phyloP scores from a whole-genome alignment of 2,113 vertebrate genomes.

The Macrotus californicus region DNA sequence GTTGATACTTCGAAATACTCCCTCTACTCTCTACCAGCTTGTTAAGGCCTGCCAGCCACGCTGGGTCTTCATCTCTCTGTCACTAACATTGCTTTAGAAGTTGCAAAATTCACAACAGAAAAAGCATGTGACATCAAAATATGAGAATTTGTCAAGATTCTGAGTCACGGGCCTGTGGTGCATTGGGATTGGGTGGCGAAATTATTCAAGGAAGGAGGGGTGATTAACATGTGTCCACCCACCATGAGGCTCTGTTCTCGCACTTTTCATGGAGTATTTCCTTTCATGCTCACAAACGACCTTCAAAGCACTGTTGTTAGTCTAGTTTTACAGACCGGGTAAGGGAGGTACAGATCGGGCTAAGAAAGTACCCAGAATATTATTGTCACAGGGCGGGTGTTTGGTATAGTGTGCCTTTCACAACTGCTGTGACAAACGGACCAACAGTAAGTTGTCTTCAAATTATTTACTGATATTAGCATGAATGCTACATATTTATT shows the following conservation, averaged over 20 bases:
- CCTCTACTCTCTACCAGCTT: background rate
- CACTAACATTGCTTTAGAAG: background rate
- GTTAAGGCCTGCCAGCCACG: background rate
- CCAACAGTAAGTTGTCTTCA: too few species aligned
- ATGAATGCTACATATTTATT: too few species aligned
- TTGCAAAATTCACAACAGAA: background rate
- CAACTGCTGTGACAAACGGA: too few species aligned
- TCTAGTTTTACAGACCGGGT: background rate
- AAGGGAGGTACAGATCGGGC: background rate
- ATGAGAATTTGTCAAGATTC: background rate
- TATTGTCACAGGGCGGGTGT: background rate
- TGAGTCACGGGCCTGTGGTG: background rate
- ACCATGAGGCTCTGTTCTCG: background rate
- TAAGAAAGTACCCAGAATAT: background rate
- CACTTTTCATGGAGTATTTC: background rate
- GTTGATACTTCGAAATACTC: background rate
- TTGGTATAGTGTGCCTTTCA: too few species aligned
- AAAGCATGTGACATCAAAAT: background rate
- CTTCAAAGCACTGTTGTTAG: background rate
- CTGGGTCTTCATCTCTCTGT: background rate
- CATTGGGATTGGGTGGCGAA: background rate
- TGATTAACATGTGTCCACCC: background rate
- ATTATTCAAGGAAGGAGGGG: background rate
- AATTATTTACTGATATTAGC: too few species aligned
- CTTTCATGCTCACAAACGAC: background rate